Conservation (phyloP, 2,797 vertebrate genomes). For the Thaleichthys pacificus region DNA sequence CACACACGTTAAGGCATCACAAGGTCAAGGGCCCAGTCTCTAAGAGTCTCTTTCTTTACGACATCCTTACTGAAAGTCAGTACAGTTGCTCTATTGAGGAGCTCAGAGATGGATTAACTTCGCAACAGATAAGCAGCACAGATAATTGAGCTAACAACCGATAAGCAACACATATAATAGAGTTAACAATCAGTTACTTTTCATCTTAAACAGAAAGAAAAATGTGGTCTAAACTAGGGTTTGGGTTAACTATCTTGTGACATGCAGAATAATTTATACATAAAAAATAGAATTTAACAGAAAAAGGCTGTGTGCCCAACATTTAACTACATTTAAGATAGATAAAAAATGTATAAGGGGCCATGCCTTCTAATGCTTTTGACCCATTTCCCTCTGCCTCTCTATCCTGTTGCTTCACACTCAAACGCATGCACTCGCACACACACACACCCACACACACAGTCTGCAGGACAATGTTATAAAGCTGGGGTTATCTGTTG, state of each 20-base stretch:
- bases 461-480: not conserved
- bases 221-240: too few relatives aligned
- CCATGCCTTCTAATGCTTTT: conserved; percentile 51
- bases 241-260: too few relatives aligned
- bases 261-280: too few relatives aligned
- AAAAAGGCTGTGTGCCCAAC: too few relatives aligned
- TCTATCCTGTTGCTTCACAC: conserved; percentile 2
- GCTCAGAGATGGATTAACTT: not conserved
- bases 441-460: not conserved
- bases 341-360: conserved; percentile 65
- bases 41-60: not conserved
- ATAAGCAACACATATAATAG: too few relatives aligned
- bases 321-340: conserved; percentile 47
- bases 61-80: not conserved
- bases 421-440: conserved; percentile 16
- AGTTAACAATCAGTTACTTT: not conserved
- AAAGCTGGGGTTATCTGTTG: conserved; percentile 12
- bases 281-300: too few relatives aligned
- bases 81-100: not conserved
- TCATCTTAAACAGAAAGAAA: not conserved
- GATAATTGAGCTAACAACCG: too few relatives aligned
- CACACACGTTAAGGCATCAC: not conserved
- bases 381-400: conserved; percentile 58
- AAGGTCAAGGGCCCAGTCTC: not conserved
- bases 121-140: too few relatives aligned